These are phyloP conservation scores for Halichondria panicea DNA, from an alignment of 37 sponge, comb jelly and placozoan genomes.

Conservation along the genomic window DNA sequence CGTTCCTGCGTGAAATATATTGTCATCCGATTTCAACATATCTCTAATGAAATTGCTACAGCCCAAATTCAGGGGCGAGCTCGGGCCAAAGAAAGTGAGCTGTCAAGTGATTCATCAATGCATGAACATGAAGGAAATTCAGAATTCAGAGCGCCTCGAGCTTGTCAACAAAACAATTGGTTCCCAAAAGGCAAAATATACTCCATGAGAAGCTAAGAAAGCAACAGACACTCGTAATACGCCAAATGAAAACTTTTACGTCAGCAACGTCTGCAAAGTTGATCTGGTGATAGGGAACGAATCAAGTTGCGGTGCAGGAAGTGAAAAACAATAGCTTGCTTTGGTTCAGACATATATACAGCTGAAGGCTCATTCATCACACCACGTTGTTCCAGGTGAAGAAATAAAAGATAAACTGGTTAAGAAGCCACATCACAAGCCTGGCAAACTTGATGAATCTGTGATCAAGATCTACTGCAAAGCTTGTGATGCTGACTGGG, in stretches of 20 bases:
- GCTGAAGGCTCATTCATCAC: background rate
- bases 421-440: background rate
- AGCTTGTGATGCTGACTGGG: conserved; percentile 60
- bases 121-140: conserved; percentile 23
- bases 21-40: conserved; percentile 79
- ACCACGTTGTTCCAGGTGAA: background rate
- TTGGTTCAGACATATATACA: conserved; percentile 32
- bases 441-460: background rate
- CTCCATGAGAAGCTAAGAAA: background rate
- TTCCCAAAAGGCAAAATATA: conserved; percentile 20
- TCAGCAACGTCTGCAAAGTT: background rate
- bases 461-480: conserved; percentile 43
- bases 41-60: conserved; percentile 74
- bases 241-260: background rate
- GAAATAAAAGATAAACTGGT: conserved; percentile 6
- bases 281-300: background rate
- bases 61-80: conserved; percentile 79
- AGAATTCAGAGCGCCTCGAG: conserved; percentile 7
- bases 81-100: conserved; percentile 45
- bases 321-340: conserved; percentile 54
- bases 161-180: conserved; percentile 7
- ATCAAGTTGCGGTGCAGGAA: conserved; percentile 37
- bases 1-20: conserved; percentile 86
- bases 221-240: background rate
- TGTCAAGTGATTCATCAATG: conserved; percentile 29